Base-by-base conservation (phyloP, 2,888 invertebrate genomes). In the Ariolimax columbianus region DNA sequence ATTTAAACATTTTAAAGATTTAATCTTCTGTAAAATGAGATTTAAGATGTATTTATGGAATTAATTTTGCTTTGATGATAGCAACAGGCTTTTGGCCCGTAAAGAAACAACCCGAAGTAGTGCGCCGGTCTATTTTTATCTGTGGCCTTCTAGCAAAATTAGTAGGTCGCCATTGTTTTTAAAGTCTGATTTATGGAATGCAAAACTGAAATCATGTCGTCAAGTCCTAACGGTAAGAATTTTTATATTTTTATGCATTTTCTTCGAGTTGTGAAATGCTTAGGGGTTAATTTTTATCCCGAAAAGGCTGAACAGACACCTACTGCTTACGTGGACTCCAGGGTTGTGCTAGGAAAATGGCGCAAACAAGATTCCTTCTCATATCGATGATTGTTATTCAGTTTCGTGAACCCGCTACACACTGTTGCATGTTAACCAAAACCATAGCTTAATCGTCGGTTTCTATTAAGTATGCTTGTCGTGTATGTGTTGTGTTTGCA, bases 51-150 rank as follows among this genome's bases (percentile, higher is more conserved):
- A 59, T 4, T 11, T 38, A 63, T 0, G 3, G 19, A 36, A 19
- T 38, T 9, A 78, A n/a, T 17, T 0, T 4, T 11, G 38, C 17
- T 14, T 11, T 19, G 26, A 19, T 38, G 36, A 40, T n/a, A 59
- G 55, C 82, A 82, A 82, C 82, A 82, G 82, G 82, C 40, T 55
- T 55, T 72, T 55, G 55, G 14, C n/a, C 59, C 59, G 1, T 26
- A 23, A 55, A 63, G 59, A n/a, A 63, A n/a, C 59, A 63, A n/a
- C 4, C 4, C 30, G 89, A 89, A 87, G 88, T 89, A 87, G 88
- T 90, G 80, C 88, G 79, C 63, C 63, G 36, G 88, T 89, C 91
- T 91, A 91, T 91, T 91, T 91, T 91, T 91, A 91, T 90, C 91
- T 88, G 88, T 77, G 83, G 83, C 83, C 77, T 83, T 68, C 70